A percentile compares a stretch with the other conserved stretches of the same genome.
phyloP scores from a whole-genome alignment of 2,797 vertebrate species.

The Oceanodroma leucorhoa region DNA sequence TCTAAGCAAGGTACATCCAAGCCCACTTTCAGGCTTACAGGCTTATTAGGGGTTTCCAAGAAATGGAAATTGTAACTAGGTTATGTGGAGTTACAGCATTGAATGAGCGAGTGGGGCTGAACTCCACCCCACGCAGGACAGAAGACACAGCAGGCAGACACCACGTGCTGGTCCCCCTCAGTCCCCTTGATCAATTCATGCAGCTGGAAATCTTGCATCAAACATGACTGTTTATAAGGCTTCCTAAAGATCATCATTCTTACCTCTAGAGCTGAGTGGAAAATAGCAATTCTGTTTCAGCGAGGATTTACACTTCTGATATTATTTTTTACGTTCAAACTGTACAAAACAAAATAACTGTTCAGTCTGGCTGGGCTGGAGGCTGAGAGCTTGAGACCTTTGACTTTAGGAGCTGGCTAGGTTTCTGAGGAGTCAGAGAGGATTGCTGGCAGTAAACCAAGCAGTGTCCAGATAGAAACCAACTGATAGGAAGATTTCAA shows the following conservation, averaged over 20 bases:
- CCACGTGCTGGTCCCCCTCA: fast-evolving
- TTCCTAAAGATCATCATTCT: background rate
- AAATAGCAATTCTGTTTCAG: background rate
- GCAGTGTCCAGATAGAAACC: background rate
- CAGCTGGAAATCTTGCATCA: background rate
- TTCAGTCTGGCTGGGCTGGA: background rate
- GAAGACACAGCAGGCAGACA: background rate
- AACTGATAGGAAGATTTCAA: background rate
- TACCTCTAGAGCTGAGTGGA: background rate
- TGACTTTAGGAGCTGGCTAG: background rate
- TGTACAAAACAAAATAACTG: background rate
- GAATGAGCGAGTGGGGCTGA: fast-evolving
- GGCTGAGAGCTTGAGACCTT: background rate
- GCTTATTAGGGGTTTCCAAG: background rate
- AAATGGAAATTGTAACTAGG: background rate
- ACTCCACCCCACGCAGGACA: background rate
- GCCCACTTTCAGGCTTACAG: background rate
- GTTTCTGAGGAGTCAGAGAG: background rate
- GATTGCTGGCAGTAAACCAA: background rate
- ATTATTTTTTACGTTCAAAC: background rate
- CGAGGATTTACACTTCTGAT: background rate
- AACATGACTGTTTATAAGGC: fast-evolving
- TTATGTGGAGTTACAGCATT: background rate
- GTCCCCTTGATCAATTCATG: background rate
- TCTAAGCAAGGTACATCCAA: background rate